Evolutionary conservation across 2,888 invertebrate species (phyloP), one percentile per base, ranked within the genome.

Genomic region (Sinopyrophorus schimmeli): DNA sequence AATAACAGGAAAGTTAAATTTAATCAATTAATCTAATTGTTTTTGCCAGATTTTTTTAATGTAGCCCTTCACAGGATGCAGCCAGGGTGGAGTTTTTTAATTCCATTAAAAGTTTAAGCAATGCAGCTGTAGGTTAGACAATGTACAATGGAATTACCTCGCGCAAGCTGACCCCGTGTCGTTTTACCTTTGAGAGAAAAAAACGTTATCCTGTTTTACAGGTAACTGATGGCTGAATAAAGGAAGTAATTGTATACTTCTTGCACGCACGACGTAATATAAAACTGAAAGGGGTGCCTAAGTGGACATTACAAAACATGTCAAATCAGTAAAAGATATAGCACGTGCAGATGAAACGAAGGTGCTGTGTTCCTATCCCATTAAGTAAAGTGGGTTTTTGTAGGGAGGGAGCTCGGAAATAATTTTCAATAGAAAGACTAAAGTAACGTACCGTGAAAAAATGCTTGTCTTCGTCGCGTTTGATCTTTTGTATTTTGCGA

Each of bases 61-160:
- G n/a, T n/a, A n/a, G n/a, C n/a, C n/a, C n/a, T n/a, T n/a, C 14
- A 30, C 35, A 14, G 44, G 27, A 37, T 37, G 44, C 18, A 21
- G n/a, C 44, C 47, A 43, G 51, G 51, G 39, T 31, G 46, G 51
- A 48, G 30, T 16, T 27, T 14, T n/a, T 35, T 54, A 54, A 54
- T 54, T 44, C 24, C 51, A 54, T 54, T 54, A 54, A 18, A 42
- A 47, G 35, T 31, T 46, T 17, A 31, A 47, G 53, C 18, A 50
- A 48, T 54, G 51, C 54, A 54, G 54, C 54, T 54, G 54, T 35
- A 47, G 28, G 42, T 31, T 40, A 43, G 39, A 48, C 43, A 48
- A 43, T 38, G 52, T 42, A 15, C 31, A 31, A 47, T 34, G 47
- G 37, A 48, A 47, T 48, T 38, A 40, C 35, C 39, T 38, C 35